These are phyloP conservation scores for Centruroides sculpturatus DNA, from an alignment of 1,140 invertebrate species.

Conservation along the genomic window DNA sequence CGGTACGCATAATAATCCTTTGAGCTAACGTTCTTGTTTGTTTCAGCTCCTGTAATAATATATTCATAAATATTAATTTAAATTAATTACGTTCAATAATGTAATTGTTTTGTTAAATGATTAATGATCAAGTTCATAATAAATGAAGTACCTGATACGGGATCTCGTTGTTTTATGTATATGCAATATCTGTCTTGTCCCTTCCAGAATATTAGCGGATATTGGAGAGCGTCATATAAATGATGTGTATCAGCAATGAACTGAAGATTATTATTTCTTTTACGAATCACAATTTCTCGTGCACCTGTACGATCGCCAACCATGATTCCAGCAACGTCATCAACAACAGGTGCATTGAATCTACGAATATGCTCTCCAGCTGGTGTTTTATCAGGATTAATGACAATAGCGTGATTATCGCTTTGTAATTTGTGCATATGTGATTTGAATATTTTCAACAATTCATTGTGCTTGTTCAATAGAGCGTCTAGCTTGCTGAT, in stretches of 20 bases:
- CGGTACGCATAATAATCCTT: constrained; percentile 3
- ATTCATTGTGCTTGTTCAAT: not conserved
- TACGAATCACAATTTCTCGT: constrained; percentile 30
- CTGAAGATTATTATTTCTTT: constrained; percentile 17
- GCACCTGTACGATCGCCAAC: constrained; percentile 26
- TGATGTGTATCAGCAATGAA: constrained; percentile 14
- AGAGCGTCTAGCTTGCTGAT: not conserved
- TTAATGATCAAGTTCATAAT: no score
- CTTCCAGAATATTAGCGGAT: constrained; percentile 16
- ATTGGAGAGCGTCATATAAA: constrained; percentile 14
- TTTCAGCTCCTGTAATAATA: not conserved
- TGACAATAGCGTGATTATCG: not conserved
- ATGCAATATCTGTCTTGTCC: constrained; percentile 15
- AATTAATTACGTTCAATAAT: not conserved
- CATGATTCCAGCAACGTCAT: constrained; percentile 32
- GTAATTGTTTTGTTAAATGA: not conserved
- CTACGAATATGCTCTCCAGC: constrained; percentile 25
- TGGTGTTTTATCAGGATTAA: constrained; percentile 28
- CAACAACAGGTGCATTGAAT: constrained; percentile 23
- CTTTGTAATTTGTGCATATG: constrained; percentile 5
- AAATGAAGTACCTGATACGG: no score
- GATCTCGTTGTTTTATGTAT: constrained; percentile 4
- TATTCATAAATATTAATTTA: not conserved
- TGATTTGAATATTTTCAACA: not conserved
- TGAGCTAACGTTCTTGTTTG: not conserved